Base-by-base conservation (phyloP, 2,888 invertebrate species). In the Helicoverpa assulta region DNA sequence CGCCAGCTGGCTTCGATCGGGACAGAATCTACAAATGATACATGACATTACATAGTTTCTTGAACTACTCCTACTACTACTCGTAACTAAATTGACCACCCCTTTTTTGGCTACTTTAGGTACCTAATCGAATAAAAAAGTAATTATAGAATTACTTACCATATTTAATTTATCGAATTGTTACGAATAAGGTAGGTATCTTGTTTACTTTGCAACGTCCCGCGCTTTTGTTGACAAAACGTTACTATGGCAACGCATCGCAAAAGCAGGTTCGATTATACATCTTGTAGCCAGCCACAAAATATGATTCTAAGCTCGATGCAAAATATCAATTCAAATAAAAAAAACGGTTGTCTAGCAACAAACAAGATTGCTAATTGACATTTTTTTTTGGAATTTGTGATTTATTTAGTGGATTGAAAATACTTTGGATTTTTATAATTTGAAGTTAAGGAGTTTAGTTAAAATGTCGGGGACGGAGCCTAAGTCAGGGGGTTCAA, bases 1-100 rank as follows among this genome's bases (percentile, higher is more conserved):
- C 96, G 5, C 97, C 92, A 0, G 98, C 98, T 16, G 98, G 98
- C 91, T 98, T 98, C 0, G 97, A 96, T 71, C 98, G 96, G 40
- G 98, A 98, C 60, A 98, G 93, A 88, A 98, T 98, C 98, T 98
- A 59, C 14, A 56, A 67, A 57, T 5, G 1, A 56, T 29, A 21
- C 10, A 37, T 29, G 52, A 16, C n/a, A 6, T 19, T 50, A 5
- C 19, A 14, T 12, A 26, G 18, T n/a, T n/a, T n/a, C n/a, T n/a
- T n/a, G n/a, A n/a, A n/a, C n/a, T n/a, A n/a, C n/a, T n/a, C n/a
- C n/a, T n/a, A n/a, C n/a, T n/a, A n/a, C n/a, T n/a, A n/a, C n/a
- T n/a, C n/a, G n/a, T n/a, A n/a, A n/a, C n/a, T n/a, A n/a, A n/a
- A n/a, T n/a, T n/a, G n/a, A n/a, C n/a, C n/a, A n/a, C n/a, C n/a